phyloP scores from a whole-genome alignment of 2,113 vertebrate genomes.

The Microtus montanus region DNA sequence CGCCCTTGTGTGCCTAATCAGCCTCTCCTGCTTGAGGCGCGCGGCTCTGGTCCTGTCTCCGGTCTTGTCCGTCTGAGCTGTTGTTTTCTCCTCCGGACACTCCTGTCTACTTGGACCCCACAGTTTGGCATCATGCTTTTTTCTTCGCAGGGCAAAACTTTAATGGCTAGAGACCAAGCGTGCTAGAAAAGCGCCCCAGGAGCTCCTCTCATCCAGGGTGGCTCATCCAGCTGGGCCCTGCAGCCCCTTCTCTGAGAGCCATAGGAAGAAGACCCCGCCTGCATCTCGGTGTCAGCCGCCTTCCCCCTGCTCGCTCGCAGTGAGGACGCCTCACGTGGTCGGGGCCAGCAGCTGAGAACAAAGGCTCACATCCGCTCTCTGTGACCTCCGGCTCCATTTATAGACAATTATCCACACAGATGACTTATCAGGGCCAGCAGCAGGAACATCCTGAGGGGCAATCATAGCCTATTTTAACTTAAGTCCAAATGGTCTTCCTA shows the following conservation, averaged over 20 bases:
- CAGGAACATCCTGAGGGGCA: conserved; percentile 1
- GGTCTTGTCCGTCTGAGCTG: background rate
- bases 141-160: conserved; percentile 3
- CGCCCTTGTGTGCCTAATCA: conserved; percentile 57
- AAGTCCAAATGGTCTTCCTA: background rate
- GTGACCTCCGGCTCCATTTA: conserved; percentile 57
- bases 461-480: background rate
- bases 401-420: conserved; percentile 60
- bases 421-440: conserved; percentile 68
- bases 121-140: background rate
- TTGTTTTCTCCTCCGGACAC: background rate
- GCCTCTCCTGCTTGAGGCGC: background rate
- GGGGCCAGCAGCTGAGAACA: conserved; percentile 40
- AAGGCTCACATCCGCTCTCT: conserved; percentile 58
- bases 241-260: background rate
- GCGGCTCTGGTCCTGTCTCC: conserved; percentile 9
- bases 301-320: background rate
- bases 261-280: background rate
- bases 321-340: background rate
- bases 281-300: background rate
- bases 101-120: background rate
- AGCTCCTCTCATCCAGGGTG: background rate
- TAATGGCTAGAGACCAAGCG: background rate
- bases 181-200: background rate
- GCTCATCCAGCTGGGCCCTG: background rate